Evolutionary conservation across 2,888 invertebrate species (phyloP).

Genomic region (Lymantria dispar): DNA sequence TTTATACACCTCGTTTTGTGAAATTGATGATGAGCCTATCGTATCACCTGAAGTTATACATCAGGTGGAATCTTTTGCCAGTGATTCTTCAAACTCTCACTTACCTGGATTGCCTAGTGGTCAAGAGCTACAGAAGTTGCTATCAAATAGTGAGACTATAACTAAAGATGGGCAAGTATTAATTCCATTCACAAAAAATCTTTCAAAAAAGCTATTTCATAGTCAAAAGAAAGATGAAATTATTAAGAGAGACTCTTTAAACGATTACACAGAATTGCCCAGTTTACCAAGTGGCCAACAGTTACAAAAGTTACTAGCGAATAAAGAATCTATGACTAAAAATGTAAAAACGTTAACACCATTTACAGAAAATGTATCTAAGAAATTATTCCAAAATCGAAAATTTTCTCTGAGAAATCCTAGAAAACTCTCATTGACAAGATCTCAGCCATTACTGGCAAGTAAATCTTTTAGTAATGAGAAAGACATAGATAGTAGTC

Average conservation of each 20-base stretch:
- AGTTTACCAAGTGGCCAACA: slow-evolving; percentile 58
- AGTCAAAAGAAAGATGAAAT: slow-evolving; percentile 38
- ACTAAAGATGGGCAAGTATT: slow-evolving; percentile 26
- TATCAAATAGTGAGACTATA: slow-evolving; percentile 55
- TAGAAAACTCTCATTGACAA: slow-evolving; percentile 80
- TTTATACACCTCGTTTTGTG: slow-evolving; percentile 64
- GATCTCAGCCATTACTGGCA: slow-evolving; percentile 35
- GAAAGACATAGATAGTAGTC: slow-evolving; percentile 1
- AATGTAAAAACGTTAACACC: slow-evolving; percentile 38
- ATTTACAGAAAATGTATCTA: slow-evolving; percentile 80
- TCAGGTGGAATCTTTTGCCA: slow-evolving; percentile 35
- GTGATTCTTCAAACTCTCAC: slow-evolving; percentile 36
- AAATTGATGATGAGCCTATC: slow-evolving; percentile 51
- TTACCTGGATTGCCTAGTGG: slow-evolving; percentile 58
- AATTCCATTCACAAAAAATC: slow-evolving; percentile 70
- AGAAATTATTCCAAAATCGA: slow-evolving; percentile 86
- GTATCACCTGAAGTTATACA: slow-evolving; percentile 45
- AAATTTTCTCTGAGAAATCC: slow-evolving; percentile 90
- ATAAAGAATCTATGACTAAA: slow-evolving; percentile 32
- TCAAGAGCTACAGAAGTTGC: slow-evolving; percentile 69
- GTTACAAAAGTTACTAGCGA: slow-evolving; percentile 74
- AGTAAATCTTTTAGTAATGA: slow-evolving; percentile 17
- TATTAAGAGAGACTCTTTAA: slow-evolving; percentile 29
- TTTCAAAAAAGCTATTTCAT: slow-evolving; percentile 84
- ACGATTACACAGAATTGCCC: slow-evolving; percentile 46